Base-by-base conservation (phyloP, 2,797 vertebrate genomes). In the Muscicapa comitata region DNA sequence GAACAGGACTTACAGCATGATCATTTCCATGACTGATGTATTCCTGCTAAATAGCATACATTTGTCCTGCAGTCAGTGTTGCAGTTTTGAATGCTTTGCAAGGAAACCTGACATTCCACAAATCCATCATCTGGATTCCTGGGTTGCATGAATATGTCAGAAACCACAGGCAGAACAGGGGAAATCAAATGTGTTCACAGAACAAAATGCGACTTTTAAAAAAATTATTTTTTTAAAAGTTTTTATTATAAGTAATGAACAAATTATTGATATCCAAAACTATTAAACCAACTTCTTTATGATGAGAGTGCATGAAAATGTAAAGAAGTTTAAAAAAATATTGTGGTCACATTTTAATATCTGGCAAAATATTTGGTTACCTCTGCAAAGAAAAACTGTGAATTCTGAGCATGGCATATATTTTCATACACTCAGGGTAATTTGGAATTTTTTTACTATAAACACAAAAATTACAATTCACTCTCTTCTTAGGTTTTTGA, bases 1-100 rank as follows among this genome's bases (percentile, higher is more conserved):
- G 97, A 97, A 94, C 93, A 89, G 75, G 93, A 88, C 93, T 94
- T 93, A 59, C 77, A 90, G 83, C 11, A 68, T 93, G 65, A 57
- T 97, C 94, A 93, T 97, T 97, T 97, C 82, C 58, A 67, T 97
- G 97, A 97, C 72, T 97, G 89, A 97, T 97, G 62, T 53, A 82
- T 93, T 97, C 95, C 84, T 82, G 21, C 58, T 84, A 95, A 96
- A 93, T 38, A 91, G 55, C 54, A 90, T 65, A 66, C 61, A 95
- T 96, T 96, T 82, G 70, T 95, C 96, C 83, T 88, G 51, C n/a
- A 96, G 86, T 77, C 94, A 81, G 18, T 95, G 76, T 78, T 91
- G 73, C 66, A 73, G 26, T 95, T 97, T 75, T 91, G 67, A 96
- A 94, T 23, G 29, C 58, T 96, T 95, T 96, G 87, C 79, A 96